phyloP scores from a whole-genome alignment of 2,797 vertebrate species.

The Heliangelus exortis region DNA sequence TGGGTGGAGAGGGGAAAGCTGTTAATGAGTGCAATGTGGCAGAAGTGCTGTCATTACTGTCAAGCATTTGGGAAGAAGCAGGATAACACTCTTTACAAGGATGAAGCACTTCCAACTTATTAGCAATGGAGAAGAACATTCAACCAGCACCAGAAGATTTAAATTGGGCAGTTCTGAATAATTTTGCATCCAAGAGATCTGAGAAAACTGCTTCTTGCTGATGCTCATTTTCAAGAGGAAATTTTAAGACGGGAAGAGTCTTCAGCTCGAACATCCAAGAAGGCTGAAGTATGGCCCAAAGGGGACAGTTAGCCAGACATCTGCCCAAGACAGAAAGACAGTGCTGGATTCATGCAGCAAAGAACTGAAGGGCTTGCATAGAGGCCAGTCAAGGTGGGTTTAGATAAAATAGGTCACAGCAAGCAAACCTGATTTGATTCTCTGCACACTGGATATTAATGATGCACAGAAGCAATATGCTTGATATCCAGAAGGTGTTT shows the following conservation, averaged over 20 bases:
- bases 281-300: not conserved
- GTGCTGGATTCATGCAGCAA: not conserved
- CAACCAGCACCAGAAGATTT: constrained; percentile 38
- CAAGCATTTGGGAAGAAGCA: constrained; percentile 2
- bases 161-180: constrained; percentile 41
- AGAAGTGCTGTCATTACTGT: not conserved
- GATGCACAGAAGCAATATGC: constrained; percentile 26
- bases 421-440: constrained; percentile 32
- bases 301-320: not conserved
- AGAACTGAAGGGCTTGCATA: not conserved
- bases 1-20: not conserved
- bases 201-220: not conserved
- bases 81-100: not conserved
- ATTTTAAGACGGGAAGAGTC: not conserved
- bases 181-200: constrained; percentile 34
- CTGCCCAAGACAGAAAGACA: not conserved
- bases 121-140: constrained; percentile 14
- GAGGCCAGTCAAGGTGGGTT: rapidly evolving
- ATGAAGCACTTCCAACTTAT: constrained; percentile 37
- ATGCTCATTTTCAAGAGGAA: constrained; percentile 23
- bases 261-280: not conserved
- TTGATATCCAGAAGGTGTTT: not conserved
- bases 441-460: not conserved
- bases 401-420: not conserved
- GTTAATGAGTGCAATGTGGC: not conserved